Evolutionary conservation across 2,888 invertebrate species (phyloP), one percentile per base, ranked within the genome.

Genomic region (Agrilus cyanescens): DNA sequence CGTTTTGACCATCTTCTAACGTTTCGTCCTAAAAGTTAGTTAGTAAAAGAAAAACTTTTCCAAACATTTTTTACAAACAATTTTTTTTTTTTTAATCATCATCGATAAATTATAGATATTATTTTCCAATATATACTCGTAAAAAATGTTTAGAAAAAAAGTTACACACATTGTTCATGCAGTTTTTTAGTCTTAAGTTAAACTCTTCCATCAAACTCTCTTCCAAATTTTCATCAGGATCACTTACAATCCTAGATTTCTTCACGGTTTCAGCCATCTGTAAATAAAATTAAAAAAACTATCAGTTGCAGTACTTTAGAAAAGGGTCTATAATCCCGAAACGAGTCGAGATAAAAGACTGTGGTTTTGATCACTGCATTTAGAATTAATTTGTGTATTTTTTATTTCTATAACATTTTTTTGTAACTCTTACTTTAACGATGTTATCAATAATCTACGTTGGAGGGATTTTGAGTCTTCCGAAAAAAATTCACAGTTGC

Each of bases 191-290:
- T 48, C 66, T 58, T 55, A 62, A 55, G 58, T 67, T 67, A 63
- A 67, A 67, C 52, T 67, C 67, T 57, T 66, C 64, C 56, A 66
- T 62, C 51, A 67, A 57, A 46, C 61, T 57, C 51, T 66, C 66
- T 54, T 66, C 66, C 38, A 67, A 54, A 49, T 66, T 61, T 51
- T 63, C 61, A 38, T 62, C 61, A 7, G 50, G 50, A 43, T 63
- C 65, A 66, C 65, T 65, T 67, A 67, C 66, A 53, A 67, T 67
- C 60, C 66, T 58, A 40, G 66, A 66, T 51, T 66, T 66, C 51
- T 66, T 67, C 51, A 66, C 65, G 20, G 65, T 66, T 43, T 67
- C 67, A 34, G 66, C 66, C 67, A 67, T 67, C 65, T 65, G 60
- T 13, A 63, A 63, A 41, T 49, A 51, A 52, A 41, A n/a, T n/a